These are phyloP conservation scores for Adelognathus sp. DNA, from an alignment of 2,888 invertebrate genomes.

Conservation along the genomic window DNA sequence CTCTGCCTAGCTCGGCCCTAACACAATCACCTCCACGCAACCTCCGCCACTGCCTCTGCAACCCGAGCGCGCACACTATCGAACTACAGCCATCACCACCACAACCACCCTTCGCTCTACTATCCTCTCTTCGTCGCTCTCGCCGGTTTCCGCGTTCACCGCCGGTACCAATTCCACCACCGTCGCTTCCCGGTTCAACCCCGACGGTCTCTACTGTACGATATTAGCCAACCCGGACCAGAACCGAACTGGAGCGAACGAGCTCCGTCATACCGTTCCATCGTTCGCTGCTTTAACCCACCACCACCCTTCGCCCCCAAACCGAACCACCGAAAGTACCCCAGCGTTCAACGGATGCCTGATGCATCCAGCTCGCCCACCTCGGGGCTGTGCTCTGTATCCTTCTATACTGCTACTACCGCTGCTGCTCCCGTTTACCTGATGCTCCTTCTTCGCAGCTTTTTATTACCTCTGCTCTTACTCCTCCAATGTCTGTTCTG, in stretches of 20 bases:
- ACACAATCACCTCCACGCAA: constrained; percentile 73
- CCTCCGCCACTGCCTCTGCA: constrained; percentile 46
- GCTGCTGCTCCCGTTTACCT: constrained; percentile 8
- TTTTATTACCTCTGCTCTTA: background rate
- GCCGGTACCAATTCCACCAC: constrained; percentile 45
- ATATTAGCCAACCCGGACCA: constrained; percentile 52
- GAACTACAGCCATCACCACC: background rate
- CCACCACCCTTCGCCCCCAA: too few species aligned
- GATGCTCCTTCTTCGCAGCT: background rate
- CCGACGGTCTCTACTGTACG: constrained; percentile 43
- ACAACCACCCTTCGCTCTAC: background rate
- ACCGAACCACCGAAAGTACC: constrained; percentile 13
- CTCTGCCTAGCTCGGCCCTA: constrained; percentile 68
- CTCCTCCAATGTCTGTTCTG: background rate
- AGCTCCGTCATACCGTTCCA: constrained; percentile 22
- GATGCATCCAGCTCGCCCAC: background rate
- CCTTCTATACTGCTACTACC: background rate
- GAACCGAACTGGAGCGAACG: constrained; percentile 26
- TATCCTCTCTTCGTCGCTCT: constrained; percentile 10
- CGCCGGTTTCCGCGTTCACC: constrained; percentile 37
- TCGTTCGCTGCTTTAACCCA: background rate
- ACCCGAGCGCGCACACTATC: constrained; percentile 14
- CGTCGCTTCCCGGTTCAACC: constrained; percentile 34
- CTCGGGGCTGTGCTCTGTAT: background rate
- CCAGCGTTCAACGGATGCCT: constrained; percentile 34